Evolutionary conservation across 2,113 vertebrate genomes (phyloP), one percentile per base, ranked within the genome.

Genomic region (Callocephalon fimbriatum): DNA sequence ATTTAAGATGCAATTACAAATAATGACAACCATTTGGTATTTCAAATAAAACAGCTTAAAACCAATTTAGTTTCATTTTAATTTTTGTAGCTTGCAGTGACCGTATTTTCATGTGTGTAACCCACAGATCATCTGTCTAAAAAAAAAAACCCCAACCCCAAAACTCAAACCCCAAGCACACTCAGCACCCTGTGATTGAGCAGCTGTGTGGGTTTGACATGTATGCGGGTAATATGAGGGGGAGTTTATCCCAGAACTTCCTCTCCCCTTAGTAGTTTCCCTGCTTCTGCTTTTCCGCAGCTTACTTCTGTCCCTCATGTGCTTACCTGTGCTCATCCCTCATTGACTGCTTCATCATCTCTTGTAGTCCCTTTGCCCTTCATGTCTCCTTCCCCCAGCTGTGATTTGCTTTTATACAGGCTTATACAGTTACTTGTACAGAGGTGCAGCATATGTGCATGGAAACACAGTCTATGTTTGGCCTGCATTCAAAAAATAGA

Each of bases 1-100:
- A 47, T 95, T 53, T 42, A 84, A 93, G 51, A 72, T 88, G 45
- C 80, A 85, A 76, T 86, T 94, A 54, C 65, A 81, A 90, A 83
- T 87, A 84, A 86, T 94, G 61, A 74, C 94, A 91, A 27, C 19
- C 42, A 77, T 73, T 95, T 95, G 74, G 66, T 88, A 72, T 94
- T 93, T 96, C 35, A 86, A 93, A 86, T 37, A 88, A 77, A 88
- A 65, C 71, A 66, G 22, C 62, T 79, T 80, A 67, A 79, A 94
- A 91, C 4, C 42, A 78, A 90, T 81, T 54, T 9, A 88, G 56
- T 81, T 96, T 91, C 54, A 23, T 73, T 93, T 96, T 85, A 79
- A 79, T 50, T 96, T 80, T 84, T 87, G 65, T 83, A 86, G 44
- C 47, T 93, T 54, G 59, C 40, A 89, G 26, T 93, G 86, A 67